Evolutionary conservation across 2,888 invertebrate species (phyloP), one percentile per base, ranked within the genome.

Genomic region (Microctonus brassicae): DNA sequence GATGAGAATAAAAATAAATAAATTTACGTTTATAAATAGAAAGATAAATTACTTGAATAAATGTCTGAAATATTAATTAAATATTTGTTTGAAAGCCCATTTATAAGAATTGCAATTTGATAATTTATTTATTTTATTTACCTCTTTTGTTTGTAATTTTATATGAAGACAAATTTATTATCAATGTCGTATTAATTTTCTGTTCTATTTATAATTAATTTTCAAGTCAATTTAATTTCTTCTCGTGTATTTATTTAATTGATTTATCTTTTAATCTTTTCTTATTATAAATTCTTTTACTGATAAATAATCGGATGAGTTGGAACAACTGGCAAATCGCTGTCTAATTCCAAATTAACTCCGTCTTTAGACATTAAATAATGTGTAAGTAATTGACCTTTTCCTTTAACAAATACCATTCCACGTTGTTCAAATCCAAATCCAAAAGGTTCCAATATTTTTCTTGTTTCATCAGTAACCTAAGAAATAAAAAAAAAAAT

Each of bases 301-400:
- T 87, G 87, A 72, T 87, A 87, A 74, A 87, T 87, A 75, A 87
- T 87, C 17, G 85, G 86, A 71, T 87, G 86, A 5, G 83, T 81
- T 13, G 87, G 87, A 72, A 83, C 85, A 70, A 86, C 80, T 3
- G 87, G 87, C 33, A 87, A 77, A 71, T 87, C 87, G 73, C 87
- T 87, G 77, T 87, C 87, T 58, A 87, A 80, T 47, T 86, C 82
- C 71, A 87, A 76, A 42, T 80, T 80, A 20, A 84, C 83, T 17
- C 85, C 86, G 67, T 89, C 88, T 79, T 89, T 89, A 2, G 89
- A 89, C n/a, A 90, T 88, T 77, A 98, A 89, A 86, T 97, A 98
- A 88, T 96, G 98, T 1, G 98, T 98, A 93, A 97, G 95, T 71
- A 98, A 90, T 86, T 97, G 95, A 13, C 98, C 98, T 89, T 98